Evolutionary conservation across 2,888 invertebrate species (phyloP).

Genomic region (Mesoligia furuncula): DNA sequence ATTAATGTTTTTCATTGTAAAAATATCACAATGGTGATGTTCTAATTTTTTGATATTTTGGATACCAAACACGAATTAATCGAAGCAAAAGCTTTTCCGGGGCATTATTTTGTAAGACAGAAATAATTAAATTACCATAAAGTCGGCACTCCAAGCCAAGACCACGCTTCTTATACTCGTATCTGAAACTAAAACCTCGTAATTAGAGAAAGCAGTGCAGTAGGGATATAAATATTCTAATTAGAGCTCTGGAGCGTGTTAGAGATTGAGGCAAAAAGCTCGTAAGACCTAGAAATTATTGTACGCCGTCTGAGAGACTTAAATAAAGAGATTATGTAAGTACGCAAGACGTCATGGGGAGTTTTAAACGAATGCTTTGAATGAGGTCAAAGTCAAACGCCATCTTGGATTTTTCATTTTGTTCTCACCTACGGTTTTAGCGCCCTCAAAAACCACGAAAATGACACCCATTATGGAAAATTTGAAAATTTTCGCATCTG

Average conservation of each 20-base stretch:
- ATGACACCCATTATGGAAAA: too few species aligned
- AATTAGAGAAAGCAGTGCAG: not conserved
- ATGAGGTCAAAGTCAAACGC: not conserved
- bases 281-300: not conserved
- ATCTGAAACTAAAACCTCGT: not conserved
- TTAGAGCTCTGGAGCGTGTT: constrained; percentile 38
- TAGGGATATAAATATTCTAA: constrained; percentile 54
- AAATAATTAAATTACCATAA: not conserved
- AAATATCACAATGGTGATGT: not conserved
- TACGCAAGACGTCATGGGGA: too few species aligned
- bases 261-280: constrained; percentile 6
- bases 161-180: not conserved
- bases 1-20: not conserved
- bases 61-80: not conserved
- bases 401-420: too few species aligned
- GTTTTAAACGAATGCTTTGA: not conserved
- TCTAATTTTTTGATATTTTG: not conserved
- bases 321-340: not conserved
- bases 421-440: too few species aligned
- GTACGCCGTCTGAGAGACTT: not conserved
- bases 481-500: too few species aligned
- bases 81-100: too few species aligned
- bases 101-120: not conserved
- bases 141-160: not conserved
- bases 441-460: too few species aligned